These are phyloP conservation scores for Clamator glandarius DNA, from an alignment of 2,797 vertebrate species.

Conservation along the genomic window DNA sequence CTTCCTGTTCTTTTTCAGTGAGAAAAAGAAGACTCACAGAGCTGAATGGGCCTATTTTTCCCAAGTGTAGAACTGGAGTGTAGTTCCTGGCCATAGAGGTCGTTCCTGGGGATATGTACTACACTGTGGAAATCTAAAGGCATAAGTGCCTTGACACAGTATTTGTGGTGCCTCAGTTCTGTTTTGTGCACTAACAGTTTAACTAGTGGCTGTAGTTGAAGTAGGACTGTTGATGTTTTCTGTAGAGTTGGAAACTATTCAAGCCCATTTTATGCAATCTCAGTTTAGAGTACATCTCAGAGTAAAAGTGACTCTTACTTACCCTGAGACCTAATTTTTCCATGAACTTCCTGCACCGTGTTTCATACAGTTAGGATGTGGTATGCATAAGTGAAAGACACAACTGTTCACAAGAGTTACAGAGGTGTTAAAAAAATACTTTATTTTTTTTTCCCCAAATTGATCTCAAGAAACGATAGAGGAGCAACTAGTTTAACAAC, in stretches of 20 bases:
- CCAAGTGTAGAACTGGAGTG: slow-evolving; percentile 94
- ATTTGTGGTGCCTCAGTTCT: slow-evolving; percentile 76
- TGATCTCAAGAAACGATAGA: slow-evolving; percentile 48
- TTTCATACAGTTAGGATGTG: slow-evolving; percentile 14
- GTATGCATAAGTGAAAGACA: slow-evolving; percentile 21
- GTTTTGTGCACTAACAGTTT: slow-evolving; percentile 74
- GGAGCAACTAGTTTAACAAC: slow-evolving; percentile 36
- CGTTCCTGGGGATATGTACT: slow-evolving; percentile 40
- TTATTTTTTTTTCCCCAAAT: slow-evolving; percentile 67
- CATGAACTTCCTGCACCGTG: slow-evolving; percentile 26
- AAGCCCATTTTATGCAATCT: slow-evolving; percentile 34
- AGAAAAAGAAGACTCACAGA: slow-evolving; percentile 96
- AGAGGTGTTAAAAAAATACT: slow-evolving; percentile 71
- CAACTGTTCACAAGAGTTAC: slow-evolving; percentile 9
- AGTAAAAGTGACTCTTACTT: slow-evolving; percentile 31
- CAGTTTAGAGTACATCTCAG: slow-evolving; percentile 17
- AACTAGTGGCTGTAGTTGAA: slow-evolving; percentile 74
- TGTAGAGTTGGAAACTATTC: slow-evolving; percentile 66
- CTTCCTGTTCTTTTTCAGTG: slow-evolving; percentile 81
- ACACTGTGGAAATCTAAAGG: slow-evolving; percentile 61
- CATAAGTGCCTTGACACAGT: slow-evolving; percentile 67
- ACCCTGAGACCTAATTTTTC: slow-evolving; percentile 33
- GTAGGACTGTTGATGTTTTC: slow-evolving; percentile 71
- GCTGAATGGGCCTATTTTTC: slow-evolving; percentile 91
- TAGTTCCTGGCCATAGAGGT: slow-evolving; percentile 71